A percentile compares a stretch with the other conserved stretches of the same genome.
These are phyloP conservation scores for Xenus cinereus DNA, from an alignment of 2,113 vertebrate genomes.

Conservation along the genomic window DNA sequence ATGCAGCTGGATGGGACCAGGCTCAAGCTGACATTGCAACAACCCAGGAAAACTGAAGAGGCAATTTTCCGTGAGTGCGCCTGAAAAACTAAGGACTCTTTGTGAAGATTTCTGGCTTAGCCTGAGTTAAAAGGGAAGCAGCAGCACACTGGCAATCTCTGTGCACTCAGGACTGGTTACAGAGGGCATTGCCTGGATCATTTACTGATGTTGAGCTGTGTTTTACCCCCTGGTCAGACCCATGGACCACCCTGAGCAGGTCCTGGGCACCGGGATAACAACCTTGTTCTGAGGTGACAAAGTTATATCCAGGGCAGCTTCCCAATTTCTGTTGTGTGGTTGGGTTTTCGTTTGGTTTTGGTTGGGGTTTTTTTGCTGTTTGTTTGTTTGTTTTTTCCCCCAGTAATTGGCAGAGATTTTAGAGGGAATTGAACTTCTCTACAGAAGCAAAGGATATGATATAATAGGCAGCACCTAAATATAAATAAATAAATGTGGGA, in stretches of 20 bases:
- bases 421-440: background rate
- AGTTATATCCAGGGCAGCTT: background rate
- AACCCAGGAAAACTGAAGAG: slow-evolving; percentile 1
- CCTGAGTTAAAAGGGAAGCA: background rate
- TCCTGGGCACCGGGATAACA: background rate
- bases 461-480: background rate
- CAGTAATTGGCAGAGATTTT: background rate
- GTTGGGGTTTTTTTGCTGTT: too few species aligned
- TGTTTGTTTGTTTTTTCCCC: background rate
- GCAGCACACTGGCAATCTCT: background rate
- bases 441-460: background rate
- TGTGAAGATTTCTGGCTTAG: background rate
- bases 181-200: background rate
- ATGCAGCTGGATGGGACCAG: slow-evolving; percentile 16
- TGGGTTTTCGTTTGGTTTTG: background rate
- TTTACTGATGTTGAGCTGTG: background rate
- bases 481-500: background rate
- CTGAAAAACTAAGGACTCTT: background rate
- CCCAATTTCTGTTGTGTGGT: background rate
- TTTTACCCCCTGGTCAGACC: background rate
- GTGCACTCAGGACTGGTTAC: rapidly evolving
- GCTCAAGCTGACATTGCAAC: slow-evolving; percentile 11
- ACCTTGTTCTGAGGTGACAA: background rate
- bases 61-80: background rate
- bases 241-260: background rate